Percentiles rank a stretch among this genome's conserved stretches.
These are phyloP conservation scores for Copidosoma aretas DNA, from an alignment of 2,888 invertebrate species.

Conservation along the genomic window DNA sequence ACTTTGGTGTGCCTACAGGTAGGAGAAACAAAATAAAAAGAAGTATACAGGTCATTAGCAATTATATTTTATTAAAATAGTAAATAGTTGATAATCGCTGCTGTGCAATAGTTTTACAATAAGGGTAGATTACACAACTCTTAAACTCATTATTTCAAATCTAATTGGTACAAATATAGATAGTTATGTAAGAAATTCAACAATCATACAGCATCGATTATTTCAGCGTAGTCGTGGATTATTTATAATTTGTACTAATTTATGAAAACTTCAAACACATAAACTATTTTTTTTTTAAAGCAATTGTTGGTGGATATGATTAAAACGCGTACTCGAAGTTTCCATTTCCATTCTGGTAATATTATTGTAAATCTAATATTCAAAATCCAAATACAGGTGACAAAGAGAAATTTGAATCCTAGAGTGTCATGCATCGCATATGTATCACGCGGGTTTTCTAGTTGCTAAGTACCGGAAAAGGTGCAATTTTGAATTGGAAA, in stretches of 20 bases:
- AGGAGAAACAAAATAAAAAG: constrained; percentile 41
- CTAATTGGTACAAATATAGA: too few species aligned
- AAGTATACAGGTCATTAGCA: too few species aligned
- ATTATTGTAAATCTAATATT: constrained; percentile 37
- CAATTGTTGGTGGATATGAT: neutral
- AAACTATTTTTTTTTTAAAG: neutral
- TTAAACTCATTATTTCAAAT: too few species aligned
- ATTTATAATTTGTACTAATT: constrained; percentile 32
- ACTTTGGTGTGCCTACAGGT: constrained; percentile 61
- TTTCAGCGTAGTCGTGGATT: constrained; percentile 15
- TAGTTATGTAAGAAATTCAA: too few species aligned
- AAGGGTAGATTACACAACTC: too few species aligned
- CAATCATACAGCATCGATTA: constrained; percentile 31
- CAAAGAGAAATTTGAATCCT: constrained; percentile 54
- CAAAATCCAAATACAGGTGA: constrained; percentile 50
- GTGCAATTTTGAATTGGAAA: constrained; percentile 14
- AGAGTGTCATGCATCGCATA: constrained; percentile 57
- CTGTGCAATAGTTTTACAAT: too few species aligned
- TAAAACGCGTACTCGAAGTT: constrained; percentile 18
- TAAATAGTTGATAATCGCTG: too few species aligned
- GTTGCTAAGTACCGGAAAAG: constrained; percentile 41
- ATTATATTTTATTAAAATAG: too few species aligned
- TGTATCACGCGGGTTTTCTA: constrained; percentile 39
- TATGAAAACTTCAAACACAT: constrained; percentile 32
- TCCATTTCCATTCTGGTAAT: constrained; percentile 26